Percentiles rank a stretch among this genome's conserved stretches.
phyloP scores from a whole-genome alignment of 2,888 invertebrate species.

The Eristalis pertinax region DNA sequence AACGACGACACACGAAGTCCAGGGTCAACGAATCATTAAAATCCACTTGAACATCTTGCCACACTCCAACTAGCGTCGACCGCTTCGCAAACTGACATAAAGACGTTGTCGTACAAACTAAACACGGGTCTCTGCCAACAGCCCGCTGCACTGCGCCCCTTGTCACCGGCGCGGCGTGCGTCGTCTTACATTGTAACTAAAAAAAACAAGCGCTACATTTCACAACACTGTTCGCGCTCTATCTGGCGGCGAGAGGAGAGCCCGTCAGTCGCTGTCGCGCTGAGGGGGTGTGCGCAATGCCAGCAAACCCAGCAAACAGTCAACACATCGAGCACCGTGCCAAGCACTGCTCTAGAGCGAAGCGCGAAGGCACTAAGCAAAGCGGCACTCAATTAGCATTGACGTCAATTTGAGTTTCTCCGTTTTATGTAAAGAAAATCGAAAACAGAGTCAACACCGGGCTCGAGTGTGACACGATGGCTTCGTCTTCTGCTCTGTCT shows the following conservation, averaged over 20 bases:
- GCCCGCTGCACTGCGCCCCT: background rate
- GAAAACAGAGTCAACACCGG: constrained; percentile 5
- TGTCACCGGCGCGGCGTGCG: background rate
- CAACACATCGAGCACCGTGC: constrained; percentile 5
- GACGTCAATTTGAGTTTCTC: constrained; percentile 56
- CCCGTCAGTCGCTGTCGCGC: background rate
- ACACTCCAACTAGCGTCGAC: background rate
- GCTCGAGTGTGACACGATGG: constrained; percentile 21
- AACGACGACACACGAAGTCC: too few species aligned
- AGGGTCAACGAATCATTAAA: background rate
- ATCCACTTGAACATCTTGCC: background rate
- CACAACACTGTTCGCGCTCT: background rate
- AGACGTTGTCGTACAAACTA: background rate
- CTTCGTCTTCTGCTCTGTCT: background rate
- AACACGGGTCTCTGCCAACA: background rate
- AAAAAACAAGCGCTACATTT: too few species aligned
- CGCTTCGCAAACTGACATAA: background rate
- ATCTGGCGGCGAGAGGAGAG: background rate
- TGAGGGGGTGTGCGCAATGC: background rate
- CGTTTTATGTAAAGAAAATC: constrained; percentile 36
- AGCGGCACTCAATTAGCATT: constrained; percentile 55
- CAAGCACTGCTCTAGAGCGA: background rate
- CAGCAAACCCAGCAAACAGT: background rate
- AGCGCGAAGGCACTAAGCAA: background rate
- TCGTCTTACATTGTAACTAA: background rate